phyloP scores from a whole-genome alignment of 2,888 invertebrate genomes.

The Ectemnius lituratus region DNA sequence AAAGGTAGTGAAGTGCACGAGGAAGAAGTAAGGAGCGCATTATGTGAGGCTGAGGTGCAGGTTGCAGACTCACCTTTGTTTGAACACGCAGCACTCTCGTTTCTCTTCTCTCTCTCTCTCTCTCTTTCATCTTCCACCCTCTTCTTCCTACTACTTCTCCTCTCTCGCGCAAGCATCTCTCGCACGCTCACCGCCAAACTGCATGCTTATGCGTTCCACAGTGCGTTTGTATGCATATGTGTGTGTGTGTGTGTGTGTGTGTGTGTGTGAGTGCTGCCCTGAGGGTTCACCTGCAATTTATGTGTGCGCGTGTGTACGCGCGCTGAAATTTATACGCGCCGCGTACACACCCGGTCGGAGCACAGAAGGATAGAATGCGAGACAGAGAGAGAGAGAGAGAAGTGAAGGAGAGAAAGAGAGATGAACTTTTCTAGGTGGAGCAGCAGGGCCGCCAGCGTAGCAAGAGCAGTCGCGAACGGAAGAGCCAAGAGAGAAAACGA shows the following conservation, averaged over 20 bases:
- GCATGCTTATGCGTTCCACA: constrained; percentile 37
- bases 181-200: constrained; percentile 13
- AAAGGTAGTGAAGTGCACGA: constrained; percentile 49
- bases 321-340: constrained; percentile 45
- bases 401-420: background rate
- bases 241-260: constrained; percentile 43
- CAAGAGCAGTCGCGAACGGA: background rate
- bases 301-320: constrained; percentile 38
- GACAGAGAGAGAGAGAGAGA: background rate
- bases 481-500: background rate
- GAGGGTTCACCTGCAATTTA: constrained; percentile 55
- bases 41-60: constrained; percentile 58
- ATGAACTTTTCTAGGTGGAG: background rate
- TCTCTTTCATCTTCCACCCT: background rate
- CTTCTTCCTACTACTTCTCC: constrained; percentile 4
- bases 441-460: background rate
- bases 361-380: no score
- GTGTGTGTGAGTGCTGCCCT: constrained; percentile 44
- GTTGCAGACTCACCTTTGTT: constrained; percentile 63
- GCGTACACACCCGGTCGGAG: constrained; percentile 26
- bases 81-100: constrained; percentile 58
- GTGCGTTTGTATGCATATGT: constrained; percentile 43
- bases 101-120: constrained; percentile 28
- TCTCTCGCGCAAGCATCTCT: background rate
- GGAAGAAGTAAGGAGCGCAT: constrained; percentile 51